Evolutionary conservation across 2,888 invertebrate species (phyloP).

Genomic region (Drosophila acutilabella): DNA sequence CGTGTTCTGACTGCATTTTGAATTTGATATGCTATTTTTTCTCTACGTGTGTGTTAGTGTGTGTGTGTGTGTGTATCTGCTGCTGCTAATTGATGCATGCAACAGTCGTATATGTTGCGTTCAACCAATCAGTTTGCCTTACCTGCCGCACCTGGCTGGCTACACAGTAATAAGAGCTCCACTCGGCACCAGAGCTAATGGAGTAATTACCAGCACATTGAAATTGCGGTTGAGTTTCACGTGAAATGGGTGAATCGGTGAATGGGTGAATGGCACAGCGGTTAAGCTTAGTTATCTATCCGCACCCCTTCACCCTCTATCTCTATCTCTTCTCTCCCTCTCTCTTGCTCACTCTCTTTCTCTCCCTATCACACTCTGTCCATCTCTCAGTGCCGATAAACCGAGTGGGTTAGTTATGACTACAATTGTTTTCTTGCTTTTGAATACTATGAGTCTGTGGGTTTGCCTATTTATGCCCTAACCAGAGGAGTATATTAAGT

Average conservation of each 20-base stretch:
- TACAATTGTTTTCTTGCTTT: conserved; percentile 19
- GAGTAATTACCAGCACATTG: conserved; percentile 69
- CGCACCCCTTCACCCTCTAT: not conserved
- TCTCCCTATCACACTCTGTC: not conserved
- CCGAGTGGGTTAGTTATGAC: conserved; percentile 39
- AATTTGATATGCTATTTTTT: conserved; percentile 60
- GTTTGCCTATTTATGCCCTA: not conserved
- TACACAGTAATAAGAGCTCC: conserved; percentile 39
- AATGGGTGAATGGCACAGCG: conserved; percentile 52
- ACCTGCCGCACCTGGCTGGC: conserved; percentile 30
- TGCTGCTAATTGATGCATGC: conserved; percentile 63
- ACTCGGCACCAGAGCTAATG: conserved; percentile 51
- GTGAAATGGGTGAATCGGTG: conserved; percentile 71
- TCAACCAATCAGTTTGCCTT: conserved; percentile 43
- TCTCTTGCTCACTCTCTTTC: not conserved
- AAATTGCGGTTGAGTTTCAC: conserved; percentile 41
- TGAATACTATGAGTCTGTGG: conserved; percentile 19
- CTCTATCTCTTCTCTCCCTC: not conserved
- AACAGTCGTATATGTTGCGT: conserved; percentile 16
- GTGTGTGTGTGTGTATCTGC: conserved; percentile 37
- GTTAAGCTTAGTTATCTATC: conserved; percentile 23
- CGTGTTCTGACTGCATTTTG: conserved; percentile 54
- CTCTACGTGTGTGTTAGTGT: conserved; percentile 34
- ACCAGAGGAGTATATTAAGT: no score
- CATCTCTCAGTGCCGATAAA: conserved; percentile 14